Base-by-base conservation (phyloP, 2,888 invertebrate genomes). In the Acanthoscelides obtectus region DNA sequence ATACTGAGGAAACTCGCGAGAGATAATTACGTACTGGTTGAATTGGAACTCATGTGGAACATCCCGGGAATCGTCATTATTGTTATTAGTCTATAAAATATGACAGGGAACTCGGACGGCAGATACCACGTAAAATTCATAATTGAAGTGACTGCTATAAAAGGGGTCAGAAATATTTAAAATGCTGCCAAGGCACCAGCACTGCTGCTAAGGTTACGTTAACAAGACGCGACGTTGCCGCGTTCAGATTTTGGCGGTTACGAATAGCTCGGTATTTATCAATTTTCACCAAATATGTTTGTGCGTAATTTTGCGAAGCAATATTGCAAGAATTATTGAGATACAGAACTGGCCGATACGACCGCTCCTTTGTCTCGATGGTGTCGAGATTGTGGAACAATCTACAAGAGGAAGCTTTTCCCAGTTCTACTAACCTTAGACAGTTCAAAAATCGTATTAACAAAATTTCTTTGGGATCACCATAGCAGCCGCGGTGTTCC, bases 141-240 rank as follows among this genome's bases (percentile, higher is more conserved):
- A 73, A 73, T 73, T 72, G 72, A 72, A 73, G 71, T 70, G 68
- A 70, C 70, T 71, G 67, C 70, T 27, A 64, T 68, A 63, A 73
- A 67, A 20, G 22, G 67, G 20, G n/a, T 67, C 67, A n/a, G 22
- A 21, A 67, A 67, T 67, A 67, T n/a, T 21, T 22, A 22, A n/a
- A n/a, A 67, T 21, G 22, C 20, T 25, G n/a, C 45, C 45, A 17
- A 45, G 5, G 45, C 45, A 45, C 25, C 25, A 25, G 25, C 25
- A 6, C 17, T 45, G 45, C 45, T 45, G 45, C 45, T 45, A 45
- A 12, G 45, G 45, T 45, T 45, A 45, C 45, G 45, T 45, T 45
- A 5, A 6, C 25, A 25, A 3, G 25, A 25, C 6, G 25, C 25
- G 6, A 25, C 25, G 25, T 25, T 25, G 25, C 25, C 4, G 67